These are phyloP conservation scores for Drosophila athabasca DNA, from an alignment of 1,140 invertebrate genomes.

Conservation along the genomic window DNA sequence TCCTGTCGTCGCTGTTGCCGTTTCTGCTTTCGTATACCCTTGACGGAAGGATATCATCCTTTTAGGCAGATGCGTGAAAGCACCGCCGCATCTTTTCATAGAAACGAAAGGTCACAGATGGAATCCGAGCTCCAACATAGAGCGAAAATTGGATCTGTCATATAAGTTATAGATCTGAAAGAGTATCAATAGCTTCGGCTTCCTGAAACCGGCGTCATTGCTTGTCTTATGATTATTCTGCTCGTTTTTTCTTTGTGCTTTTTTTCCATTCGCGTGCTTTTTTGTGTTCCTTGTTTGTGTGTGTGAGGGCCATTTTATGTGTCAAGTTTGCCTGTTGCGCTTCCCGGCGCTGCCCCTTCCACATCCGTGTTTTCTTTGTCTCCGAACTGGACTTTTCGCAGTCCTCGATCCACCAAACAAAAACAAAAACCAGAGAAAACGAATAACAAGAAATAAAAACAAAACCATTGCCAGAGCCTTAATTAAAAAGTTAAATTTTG, in stretches of 20 bases:
- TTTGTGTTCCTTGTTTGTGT: too few species aligned
- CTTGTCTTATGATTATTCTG: neutral
- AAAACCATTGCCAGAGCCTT: constrained; percentile 50
- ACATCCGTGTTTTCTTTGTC: neutral
- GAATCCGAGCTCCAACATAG: too few species aligned
- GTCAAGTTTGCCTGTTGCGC: constrained; percentile 56
- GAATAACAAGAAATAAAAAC: too few species aligned
- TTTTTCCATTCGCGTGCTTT: neutral
- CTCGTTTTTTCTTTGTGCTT: constrained; percentile 10
- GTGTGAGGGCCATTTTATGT: constrained; percentile 2
- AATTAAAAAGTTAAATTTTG: constrained; percentile 65
- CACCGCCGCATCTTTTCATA: too few species aligned
- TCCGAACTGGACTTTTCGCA: constrained; percentile 1
- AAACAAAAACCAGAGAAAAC: constrained; percentile 1
- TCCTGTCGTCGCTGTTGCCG: constrained; percentile 1
- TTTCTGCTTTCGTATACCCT: neutral
- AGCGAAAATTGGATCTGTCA: too few species aligned
- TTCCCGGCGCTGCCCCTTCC: neutral
- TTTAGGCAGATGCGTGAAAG: too few species aligned
- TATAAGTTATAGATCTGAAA: too few species aligned
- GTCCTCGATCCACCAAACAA: constrained; percentile 24
- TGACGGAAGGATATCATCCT: too few species aligned
- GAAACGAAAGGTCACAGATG: too few species aligned
- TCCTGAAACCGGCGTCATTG: too few species aligned
- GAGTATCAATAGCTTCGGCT: too few species aligned